These are phyloP conservation scores for Heliothis peltigera DNA, from an alignment of 2,888 invertebrate species.

Conservation along the genomic window DNA sequence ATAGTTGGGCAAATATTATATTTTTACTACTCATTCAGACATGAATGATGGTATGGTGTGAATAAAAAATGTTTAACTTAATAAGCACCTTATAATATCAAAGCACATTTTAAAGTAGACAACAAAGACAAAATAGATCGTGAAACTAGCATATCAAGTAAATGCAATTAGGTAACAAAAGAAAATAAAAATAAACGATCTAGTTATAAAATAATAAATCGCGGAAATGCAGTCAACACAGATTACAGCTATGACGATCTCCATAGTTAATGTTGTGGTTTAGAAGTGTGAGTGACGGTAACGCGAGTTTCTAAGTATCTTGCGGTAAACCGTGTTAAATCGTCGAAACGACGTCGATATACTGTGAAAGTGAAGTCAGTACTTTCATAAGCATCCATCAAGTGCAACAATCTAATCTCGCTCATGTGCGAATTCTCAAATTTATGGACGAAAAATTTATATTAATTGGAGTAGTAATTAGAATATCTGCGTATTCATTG, in stretches of 20 bases:
- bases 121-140: too few relatives aligned
- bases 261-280: slow-evolving; percentile 43
- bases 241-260: slow-evolving; percentile 36
- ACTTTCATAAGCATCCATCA: slow-evolving; percentile 48
- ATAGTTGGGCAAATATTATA: slow-evolving; percentile 35
- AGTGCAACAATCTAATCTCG: slow-evolving; percentile 31
- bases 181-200: slow-evolving; percentile 8
- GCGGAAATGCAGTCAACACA: slow-evolving; percentile 36
- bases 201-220: slow-evolving; percentile 19
- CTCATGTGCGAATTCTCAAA: slow-evolving; percentile 32
- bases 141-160: too few relatives aligned
- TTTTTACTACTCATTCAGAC: slow-evolving; percentile 2
- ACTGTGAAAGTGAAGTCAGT: slow-evolving; percentile 51
- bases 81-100: neutral
- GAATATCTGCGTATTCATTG: neutral
- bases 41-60: slow-evolving; percentile 10
- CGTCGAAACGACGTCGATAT: slow-evolving; percentile 58
- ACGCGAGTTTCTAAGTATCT: slow-evolving; percentile 55
- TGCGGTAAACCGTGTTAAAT: slow-evolving; percentile 57
- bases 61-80: neutral
- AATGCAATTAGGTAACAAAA: neutral
- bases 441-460: slow-evolving; percentile 23
- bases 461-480: slow-evolving; percentile 36
- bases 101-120: too few relatives aligned
- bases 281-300: slow-evolving; percentile 30